phyloP scores from a whole-genome alignment of 1,140 invertebrate species.

The Trinorchestia longiramus region DNA sequence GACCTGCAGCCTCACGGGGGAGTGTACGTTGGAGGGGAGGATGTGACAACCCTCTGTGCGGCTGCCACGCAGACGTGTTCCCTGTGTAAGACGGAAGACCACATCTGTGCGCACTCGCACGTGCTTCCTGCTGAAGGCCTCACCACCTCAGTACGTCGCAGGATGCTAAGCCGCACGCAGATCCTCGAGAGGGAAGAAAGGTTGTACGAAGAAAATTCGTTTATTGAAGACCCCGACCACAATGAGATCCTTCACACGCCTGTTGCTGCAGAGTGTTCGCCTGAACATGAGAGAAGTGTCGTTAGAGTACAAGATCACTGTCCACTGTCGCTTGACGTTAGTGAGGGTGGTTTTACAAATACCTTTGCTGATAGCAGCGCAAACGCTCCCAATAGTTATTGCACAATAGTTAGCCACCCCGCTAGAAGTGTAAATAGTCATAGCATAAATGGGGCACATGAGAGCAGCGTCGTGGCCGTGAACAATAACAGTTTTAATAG shows the following conservation, averaged over 20 bases:
- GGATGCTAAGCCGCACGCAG: background rate
- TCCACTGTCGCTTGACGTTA: background rate
- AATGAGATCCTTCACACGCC: background rate
- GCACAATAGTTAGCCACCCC: background rate
- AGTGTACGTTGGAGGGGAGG: background rate
- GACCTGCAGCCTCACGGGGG: background rate
- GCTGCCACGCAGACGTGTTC: constrained; percentile 5
- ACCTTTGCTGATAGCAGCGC: background rate
- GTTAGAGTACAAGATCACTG: background rate
- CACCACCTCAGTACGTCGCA: background rate
- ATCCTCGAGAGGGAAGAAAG: background rate
- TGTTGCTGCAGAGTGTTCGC: background rate
- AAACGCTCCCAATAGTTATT: background rate
- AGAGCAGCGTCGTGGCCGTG: background rate
- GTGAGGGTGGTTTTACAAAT: background rate
- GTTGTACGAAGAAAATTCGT: background rate
- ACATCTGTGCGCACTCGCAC: background rate
- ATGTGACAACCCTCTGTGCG: background rate
- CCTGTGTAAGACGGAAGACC: background rate
- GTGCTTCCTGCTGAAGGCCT: background rate
- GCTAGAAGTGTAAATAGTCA: constrained; percentile 26
- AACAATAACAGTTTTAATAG: constrained; percentile 30
- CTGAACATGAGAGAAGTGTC: background rate
- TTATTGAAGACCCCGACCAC: background rate
- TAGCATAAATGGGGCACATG: background rate